Evolutionary conservation across 1,140 invertebrate genomes (phyloP).

Genomic region (Nasonia giraulti): DNA sequence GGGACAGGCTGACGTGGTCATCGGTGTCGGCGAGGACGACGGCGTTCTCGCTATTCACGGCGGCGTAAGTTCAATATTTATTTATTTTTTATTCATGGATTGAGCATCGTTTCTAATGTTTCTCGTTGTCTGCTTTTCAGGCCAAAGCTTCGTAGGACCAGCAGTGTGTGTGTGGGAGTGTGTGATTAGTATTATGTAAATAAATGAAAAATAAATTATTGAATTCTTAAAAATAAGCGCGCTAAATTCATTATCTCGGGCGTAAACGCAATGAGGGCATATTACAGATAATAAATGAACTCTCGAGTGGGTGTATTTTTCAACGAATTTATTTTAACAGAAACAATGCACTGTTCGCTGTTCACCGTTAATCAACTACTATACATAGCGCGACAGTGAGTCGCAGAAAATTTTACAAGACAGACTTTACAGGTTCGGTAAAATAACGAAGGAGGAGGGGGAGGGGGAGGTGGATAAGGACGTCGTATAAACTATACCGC

Average conservation of each 20-base stretch:
- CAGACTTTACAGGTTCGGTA: constrained; percentile 63
- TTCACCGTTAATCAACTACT: constrained; percentile 72
- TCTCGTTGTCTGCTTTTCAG: constrained; percentile 4
- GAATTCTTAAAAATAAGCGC: neutral
- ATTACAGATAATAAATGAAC: neutral
- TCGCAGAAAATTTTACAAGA: constrained; percentile 71
- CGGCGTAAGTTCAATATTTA: constrained; percentile 52
- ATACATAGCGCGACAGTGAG: constrained; percentile 71
- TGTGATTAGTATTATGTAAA: neutral
- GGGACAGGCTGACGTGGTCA: constrained; percentile 75
- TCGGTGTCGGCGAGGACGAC: constrained; percentile 74
- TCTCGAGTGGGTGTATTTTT: constrained; percentile 53
- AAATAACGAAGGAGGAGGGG: constrained; percentile 46
- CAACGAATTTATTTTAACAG: constrained; percentile 74
- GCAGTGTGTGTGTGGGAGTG: too few relatives aligned
- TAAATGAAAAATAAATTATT: neutral
- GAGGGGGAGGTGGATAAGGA: constrained; percentile 42
- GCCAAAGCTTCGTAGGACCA: neutral
- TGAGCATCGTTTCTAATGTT: neutral
- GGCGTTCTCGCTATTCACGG: constrained; percentile 81
- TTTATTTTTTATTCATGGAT: too few relatives aligned
- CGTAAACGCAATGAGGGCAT: neutral
- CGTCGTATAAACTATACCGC: constrained; percentile 41
- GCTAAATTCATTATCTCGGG: neutral
- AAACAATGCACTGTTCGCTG: constrained; percentile 73